phyloP scores from a whole-genome alignment of 2,888 invertebrate genomes.

The Drosophila peninsularis region DNA sequence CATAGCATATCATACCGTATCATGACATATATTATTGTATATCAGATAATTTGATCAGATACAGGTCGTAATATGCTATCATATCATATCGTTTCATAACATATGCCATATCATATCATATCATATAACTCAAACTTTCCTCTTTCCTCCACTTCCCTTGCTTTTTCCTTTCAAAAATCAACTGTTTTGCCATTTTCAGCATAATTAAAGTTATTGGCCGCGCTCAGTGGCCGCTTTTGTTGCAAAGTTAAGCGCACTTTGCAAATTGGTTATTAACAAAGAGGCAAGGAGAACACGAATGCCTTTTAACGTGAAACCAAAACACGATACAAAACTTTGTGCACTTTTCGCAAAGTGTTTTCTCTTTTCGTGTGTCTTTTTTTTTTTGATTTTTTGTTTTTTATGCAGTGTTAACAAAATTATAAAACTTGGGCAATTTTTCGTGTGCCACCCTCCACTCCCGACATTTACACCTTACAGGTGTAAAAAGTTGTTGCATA shows the following conservation, averaged over 20 bases:
- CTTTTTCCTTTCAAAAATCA: not conserved
- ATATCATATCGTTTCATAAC: not conserved
- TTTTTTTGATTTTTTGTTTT: slow-evolving; percentile 41
- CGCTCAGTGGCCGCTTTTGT: slow-evolving; percentile 31
- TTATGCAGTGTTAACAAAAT: slow-evolving; percentile 70
- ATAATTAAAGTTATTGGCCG: slow-evolving; percentile 14
- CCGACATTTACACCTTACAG: slow-evolving; percentile 33
- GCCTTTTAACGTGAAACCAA: slow-evolving; percentile 64
- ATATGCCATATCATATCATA: not conserved
- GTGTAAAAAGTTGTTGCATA: slow-evolving; percentile 71
- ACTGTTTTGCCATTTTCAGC: slow-evolving; percentile 1
- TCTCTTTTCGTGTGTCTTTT: slow-evolving; percentile 42
- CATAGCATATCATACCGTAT: too few relatives aligned
- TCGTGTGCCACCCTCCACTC: not conserved
- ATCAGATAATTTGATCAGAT: too few relatives aligned
- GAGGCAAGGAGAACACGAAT: slow-evolving; percentile 50
- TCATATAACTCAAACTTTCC: not conserved
- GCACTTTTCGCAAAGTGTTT: slow-evolving; percentile 59
- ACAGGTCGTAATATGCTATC: not conserved
- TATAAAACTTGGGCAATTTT: slow-evolving; percentile 74
- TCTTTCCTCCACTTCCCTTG: not conserved
- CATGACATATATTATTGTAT: too few relatives aligned
- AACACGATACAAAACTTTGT: slow-evolving; percentile 71
- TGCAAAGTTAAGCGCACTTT: slow-evolving; percentile 73
- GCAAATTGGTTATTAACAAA: slow-evolving; percentile 74